phyloP scores from a whole-genome alignment of 1,140 invertebrate genomes.

The Leguminivora glycinivorella region DNA sequence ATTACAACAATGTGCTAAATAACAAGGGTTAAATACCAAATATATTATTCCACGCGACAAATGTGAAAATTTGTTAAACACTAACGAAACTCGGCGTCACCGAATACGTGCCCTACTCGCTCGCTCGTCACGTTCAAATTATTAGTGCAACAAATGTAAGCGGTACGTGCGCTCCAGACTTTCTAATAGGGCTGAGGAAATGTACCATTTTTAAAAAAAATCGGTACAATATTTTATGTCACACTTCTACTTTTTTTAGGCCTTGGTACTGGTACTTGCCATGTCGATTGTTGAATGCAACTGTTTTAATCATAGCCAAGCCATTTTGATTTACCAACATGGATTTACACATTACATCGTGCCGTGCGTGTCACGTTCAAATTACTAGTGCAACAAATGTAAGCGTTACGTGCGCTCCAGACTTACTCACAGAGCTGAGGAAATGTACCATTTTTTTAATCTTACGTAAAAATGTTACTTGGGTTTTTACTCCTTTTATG shows the following conservation, averaged over 20 bases:
- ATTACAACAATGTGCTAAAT: no score
- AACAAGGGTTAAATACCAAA: not conserved
- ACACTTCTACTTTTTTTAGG: no score
- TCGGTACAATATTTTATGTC: not conserved
- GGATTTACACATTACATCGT: no score
- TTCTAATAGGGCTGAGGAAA: not conserved
- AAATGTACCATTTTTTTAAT: no score
- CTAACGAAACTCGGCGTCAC: not conserved
- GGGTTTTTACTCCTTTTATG: no score
- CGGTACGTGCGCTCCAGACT: not conserved
- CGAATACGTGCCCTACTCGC: not conserved
- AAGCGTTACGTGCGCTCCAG: not conserved
- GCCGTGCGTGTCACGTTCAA: not conserved
- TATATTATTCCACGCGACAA: not conserved
- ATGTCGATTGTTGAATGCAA: no score
- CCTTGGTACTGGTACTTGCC: no score
- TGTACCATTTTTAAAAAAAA: not conserved
- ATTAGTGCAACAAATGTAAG: constrained; percentile 8
- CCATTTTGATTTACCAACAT: no score
- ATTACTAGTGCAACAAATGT: constrained; percentile 13
- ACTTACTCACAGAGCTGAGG: not conserved
- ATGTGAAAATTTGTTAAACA: not conserved
- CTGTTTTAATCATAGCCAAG: no score
- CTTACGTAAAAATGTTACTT: no score
- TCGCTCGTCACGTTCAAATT: not conserved